Conservation (phyloP, 2,113 vertebrate species). For the Trochalopteron elliotii region DNA sequence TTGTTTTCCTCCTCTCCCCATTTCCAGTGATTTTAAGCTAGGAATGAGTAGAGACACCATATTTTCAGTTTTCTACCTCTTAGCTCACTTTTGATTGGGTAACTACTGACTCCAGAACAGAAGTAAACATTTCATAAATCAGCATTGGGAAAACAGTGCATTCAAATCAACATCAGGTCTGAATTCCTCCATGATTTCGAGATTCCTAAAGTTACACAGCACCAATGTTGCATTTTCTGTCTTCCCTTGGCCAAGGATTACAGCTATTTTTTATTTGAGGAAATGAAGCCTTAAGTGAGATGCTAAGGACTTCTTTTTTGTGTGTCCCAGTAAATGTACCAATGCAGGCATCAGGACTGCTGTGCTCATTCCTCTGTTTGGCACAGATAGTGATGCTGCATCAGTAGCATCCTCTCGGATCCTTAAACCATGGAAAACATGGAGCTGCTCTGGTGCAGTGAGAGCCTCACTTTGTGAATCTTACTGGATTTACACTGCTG, state of each 20-base stretch:
- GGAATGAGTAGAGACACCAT: neutral
- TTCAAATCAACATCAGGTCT: neutral
- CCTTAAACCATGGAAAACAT: neutral
- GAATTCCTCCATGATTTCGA: neutral
- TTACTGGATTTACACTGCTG: too few species aligned
- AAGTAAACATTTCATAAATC: slow-evolving; percentile 9
- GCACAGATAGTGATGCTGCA: neutral
- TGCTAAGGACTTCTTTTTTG: neutral
- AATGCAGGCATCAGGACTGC: neutral
- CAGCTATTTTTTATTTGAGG: neutral
- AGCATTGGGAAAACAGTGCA: neutral
- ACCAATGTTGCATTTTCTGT: neutral
- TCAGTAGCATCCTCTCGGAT: neutral
- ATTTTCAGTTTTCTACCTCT: neutral
- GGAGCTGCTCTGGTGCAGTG: neutral
- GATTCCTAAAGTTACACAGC: neutral
- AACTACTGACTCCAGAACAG: neutral
- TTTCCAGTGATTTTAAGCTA: neutral
- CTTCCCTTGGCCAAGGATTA: neutral
- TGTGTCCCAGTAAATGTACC: neutral
- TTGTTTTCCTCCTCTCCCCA: accelerated
- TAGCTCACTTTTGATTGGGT: neutral
- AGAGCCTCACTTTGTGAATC: neutral
- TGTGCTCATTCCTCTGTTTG: neutral
- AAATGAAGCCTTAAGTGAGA: neutral